phyloP scores from a whole-genome alignment of 2,888 invertebrate species.

The Microctonus brassicae region DNA sequence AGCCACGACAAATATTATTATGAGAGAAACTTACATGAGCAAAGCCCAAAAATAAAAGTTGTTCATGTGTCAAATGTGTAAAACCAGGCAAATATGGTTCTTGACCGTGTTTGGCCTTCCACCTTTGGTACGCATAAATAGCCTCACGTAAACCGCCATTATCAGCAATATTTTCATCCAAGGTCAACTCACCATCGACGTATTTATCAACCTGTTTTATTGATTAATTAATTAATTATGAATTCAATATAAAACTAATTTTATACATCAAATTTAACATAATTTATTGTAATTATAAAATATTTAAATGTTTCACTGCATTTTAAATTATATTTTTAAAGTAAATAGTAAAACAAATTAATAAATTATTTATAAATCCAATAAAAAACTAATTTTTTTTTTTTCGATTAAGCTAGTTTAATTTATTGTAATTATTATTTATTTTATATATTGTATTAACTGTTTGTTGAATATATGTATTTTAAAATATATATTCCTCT shows the following conservation, averaged over 20 bases:
- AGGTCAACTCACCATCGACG: slow-evolving; percentile 81
- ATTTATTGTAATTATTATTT: no score
- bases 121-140: slow-evolving; percentile 77
- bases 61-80: slow-evolving; percentile 78
- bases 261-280: neutral
- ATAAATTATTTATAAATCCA: no score
- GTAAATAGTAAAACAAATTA: no score
- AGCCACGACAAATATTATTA: no score
- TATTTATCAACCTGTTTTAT: slow-evolving; percentile 65
- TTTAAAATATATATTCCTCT: no score
- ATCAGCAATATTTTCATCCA: slow-evolving; percentile 88
- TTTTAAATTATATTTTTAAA: no score
- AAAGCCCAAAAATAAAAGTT: slow-evolving; percentile 85
- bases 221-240: neutral
- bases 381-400: no score
- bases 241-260: neutral
- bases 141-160: slow-evolving; percentile 86
- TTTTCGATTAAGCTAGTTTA: no score
- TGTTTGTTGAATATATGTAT: no score
- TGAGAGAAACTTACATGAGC: slow-evolving; percentile 82
- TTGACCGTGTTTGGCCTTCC: slow-evolving; percentile 72
- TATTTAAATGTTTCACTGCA: no score
- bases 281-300: neutral
- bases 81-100: slow-evolving; percentile 82
- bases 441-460: no score